Conservation (phyloP, 2,113 vertebrate species). For the Stomatorhinus ivindoensis region DNA sequence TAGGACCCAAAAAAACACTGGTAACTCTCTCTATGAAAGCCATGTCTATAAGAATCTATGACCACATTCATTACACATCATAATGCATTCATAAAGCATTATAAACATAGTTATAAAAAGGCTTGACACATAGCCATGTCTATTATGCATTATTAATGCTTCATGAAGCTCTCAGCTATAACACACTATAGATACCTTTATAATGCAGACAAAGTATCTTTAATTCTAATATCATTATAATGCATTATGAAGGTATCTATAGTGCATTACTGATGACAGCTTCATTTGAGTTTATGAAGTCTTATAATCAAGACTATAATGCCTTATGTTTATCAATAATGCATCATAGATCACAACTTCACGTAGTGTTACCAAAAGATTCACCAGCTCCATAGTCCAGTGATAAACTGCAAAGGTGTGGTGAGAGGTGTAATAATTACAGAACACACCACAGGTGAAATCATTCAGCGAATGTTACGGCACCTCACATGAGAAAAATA, state of each 20-base stretch:
- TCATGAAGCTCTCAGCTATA: neutral
- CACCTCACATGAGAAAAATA: neutral
- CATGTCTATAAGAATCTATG: neutral
- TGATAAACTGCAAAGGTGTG: neutral
- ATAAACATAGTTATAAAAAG: neutral
- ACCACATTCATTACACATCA: neutral
- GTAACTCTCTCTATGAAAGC: neutral
- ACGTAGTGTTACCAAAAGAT: neutral
- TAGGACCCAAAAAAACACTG: neutral
- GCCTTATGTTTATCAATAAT: neutral
- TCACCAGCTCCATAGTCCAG: neutral
- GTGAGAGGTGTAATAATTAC: neutral
- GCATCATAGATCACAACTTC: neutral
- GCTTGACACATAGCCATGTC: neutral
- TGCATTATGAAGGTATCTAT: neutral
- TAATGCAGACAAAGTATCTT: neutral
- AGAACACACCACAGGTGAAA: neutral
- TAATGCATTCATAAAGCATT: neutral
- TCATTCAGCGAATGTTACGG: neutral
- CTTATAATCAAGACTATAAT: neutral
- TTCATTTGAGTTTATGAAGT: neutral
- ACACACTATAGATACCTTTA: neutral
- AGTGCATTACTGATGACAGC: neutral
- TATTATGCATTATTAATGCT: neutral
- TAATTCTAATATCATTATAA: neutral